Conservation (phyloP, 1,140 invertebrate genomes). For the Ridgeia piscesae region DNA sequence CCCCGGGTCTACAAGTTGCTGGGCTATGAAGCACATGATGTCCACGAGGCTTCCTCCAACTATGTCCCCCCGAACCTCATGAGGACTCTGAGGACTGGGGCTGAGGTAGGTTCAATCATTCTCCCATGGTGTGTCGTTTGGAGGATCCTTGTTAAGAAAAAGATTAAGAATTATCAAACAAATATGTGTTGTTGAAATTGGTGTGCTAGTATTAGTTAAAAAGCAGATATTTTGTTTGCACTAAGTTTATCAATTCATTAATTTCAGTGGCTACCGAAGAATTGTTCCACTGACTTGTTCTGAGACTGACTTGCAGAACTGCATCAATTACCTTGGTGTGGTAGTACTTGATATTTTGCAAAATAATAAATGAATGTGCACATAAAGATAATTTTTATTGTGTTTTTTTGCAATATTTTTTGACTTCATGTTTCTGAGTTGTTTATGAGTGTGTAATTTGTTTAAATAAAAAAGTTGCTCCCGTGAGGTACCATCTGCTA, state of each 20-base stretch:
- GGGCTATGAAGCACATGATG: conserved; percentile 41
- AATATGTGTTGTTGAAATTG: background rate
- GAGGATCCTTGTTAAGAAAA: background rate
- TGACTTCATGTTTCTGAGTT: background rate
- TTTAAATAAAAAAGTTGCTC: background rate
- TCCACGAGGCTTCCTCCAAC: conserved; percentile 41
- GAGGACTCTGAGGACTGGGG: conserved; percentile 47
- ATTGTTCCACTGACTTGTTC: background rate
- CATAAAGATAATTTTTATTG: background rate
- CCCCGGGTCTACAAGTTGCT: conserved; percentile 48
- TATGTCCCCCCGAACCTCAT: conserved; percentile 45
- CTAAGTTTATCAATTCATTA: no score
- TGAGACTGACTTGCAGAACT: background rate
- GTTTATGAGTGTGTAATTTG: background rate
- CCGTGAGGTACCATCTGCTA: background rate
- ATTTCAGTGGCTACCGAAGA: no score
- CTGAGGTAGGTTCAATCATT: conserved; percentile 43
- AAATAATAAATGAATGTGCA: background rate
- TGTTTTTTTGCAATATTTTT: background rate
- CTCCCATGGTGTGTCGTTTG: background rate
- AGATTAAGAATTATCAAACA: background rate
- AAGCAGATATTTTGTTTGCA: background rate
- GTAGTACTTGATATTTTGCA: background rate
- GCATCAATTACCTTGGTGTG: no score
- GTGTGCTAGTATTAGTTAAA: background rate